Evolutionary conservation across 2,113 vertebrate genomes (phyloP), one percentile per base, ranked within the genome.

Genomic region (Hippocampus mohnikei): DNA sequence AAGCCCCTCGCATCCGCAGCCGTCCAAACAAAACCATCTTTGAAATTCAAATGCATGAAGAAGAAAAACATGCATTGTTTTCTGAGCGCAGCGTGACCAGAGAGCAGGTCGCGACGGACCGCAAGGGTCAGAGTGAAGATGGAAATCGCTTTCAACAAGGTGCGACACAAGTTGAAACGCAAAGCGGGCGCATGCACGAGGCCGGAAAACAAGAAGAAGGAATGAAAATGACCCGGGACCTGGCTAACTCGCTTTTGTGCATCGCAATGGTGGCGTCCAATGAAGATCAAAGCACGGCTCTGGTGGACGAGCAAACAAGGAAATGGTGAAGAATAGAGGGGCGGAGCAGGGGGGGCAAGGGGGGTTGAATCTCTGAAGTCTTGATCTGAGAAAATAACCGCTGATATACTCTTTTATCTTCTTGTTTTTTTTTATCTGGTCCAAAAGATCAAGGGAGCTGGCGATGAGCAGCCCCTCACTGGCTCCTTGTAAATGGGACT

Each of bases 241-340:
- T 74, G 52, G 80, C 75, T 8, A 72, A 77, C 59, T 27, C 50
- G 75, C 81, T 77, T 66, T 50, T 84, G 69, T 79, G 85, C 82
- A 90, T 89, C 78, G 81, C 76, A 86, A 87, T 81, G 74, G 71
- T 1, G 55, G 41, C 58, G 52, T 53, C 68, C 23, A 77, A 84
- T 85, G 82, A 89, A 90, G 86, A 89, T 88, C 85, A 90, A 88
- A 88, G 87, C 77, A 0, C 16, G 72, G 72, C 65, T 29, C 67
- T 84, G 79, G 85, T 70, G 68, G 88, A 88, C 81, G 79, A 69
- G 48, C 67, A 72, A 86, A 79, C 15, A 62, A 67, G 23, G 48
- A 71, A 62, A 66, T 6, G 33, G 33, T 37, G 6, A 37, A 37
- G 5, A 37, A 37, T 37, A 37, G 33, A 37, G 33, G 33, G 33